Evolutionary conservation across 2,797 vertebrate species (phyloP).

Genomic region (Sternotherus odoratus): DNA sequence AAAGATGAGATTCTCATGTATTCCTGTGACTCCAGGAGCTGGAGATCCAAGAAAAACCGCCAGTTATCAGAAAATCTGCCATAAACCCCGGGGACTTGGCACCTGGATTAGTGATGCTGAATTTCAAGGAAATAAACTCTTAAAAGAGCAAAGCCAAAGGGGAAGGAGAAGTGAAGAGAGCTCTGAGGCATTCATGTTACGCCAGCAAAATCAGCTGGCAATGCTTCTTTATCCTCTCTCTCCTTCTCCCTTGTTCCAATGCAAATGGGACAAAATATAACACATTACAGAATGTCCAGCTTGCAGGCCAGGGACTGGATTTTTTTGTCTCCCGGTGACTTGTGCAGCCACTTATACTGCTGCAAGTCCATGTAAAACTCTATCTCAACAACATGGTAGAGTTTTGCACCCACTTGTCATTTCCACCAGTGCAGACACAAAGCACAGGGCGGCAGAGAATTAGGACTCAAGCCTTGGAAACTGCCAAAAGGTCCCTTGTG

Average conservation of each 20-base stretch:
- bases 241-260: background rate
- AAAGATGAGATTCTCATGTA: background rate
- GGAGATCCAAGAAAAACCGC: background rate
- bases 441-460: background rate
- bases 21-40: background rate
- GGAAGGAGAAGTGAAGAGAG: background rate
- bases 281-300: background rate
- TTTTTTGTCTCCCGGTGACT: background rate
- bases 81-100: background rate
- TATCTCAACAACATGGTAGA: background rate
- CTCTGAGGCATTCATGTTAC: accelerated
- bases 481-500: background rate
- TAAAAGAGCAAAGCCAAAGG: background rate
- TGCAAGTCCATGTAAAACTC: no score
- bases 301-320: accelerated
- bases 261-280: background rate
- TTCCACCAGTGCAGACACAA: background rate
- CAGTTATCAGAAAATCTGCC: background rate
- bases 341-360: background rate
- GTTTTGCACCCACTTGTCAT: background rate
- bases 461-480: background rate
- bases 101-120: background rate
- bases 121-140: accelerated
- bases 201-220: accelerated
- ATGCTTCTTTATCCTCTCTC: background rate